Evolutionary conservation across 1,140 invertebrate species (phyloP).

Genomic region (Parasteatoda tepidariorum): DNA sequence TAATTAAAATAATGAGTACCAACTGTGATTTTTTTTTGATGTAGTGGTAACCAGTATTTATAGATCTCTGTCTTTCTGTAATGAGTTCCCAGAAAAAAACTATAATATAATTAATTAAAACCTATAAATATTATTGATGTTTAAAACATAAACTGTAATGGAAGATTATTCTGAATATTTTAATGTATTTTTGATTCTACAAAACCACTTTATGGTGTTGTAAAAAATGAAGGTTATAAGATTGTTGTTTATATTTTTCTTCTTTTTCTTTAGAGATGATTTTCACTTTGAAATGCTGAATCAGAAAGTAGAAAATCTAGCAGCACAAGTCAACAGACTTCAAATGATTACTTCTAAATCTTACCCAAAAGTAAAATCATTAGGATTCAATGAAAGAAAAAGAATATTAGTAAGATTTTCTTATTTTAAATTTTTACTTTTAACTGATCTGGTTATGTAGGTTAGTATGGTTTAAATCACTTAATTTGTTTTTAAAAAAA

Average conservation of each 20-base stretch:
- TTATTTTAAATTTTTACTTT: too few relatives aligned
- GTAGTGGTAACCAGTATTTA: too few relatives aligned
- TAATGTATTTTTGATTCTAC: background rate
- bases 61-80: too few relatives aligned
- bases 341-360: conserved; percentile 74
- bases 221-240: background rate
- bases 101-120: background rate
- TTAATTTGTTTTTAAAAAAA: too few relatives aligned
- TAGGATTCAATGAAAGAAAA: conserved; percentile 90
- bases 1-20: too few relatives aligned
- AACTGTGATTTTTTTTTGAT: too few relatives aligned
- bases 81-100: background rate
- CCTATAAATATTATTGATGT: background rate
- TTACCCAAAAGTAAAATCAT: conserved; percentile 89
- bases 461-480: too few relatives aligned
- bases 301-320: conserved; percentile 43
- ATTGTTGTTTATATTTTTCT: background rate
- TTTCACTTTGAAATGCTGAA: conserved; percentile 8
- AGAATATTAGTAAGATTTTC: conserved; percentile 82
- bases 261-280: background rate
- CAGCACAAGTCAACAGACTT: conserved; percentile 60
- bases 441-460: too few relatives aligned
- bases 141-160: background rate
- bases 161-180: background rate
- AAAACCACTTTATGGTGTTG: background rate